Conservation (phyloP, 2,113 vertebrate species). For the Morone chrysops region DNA sequence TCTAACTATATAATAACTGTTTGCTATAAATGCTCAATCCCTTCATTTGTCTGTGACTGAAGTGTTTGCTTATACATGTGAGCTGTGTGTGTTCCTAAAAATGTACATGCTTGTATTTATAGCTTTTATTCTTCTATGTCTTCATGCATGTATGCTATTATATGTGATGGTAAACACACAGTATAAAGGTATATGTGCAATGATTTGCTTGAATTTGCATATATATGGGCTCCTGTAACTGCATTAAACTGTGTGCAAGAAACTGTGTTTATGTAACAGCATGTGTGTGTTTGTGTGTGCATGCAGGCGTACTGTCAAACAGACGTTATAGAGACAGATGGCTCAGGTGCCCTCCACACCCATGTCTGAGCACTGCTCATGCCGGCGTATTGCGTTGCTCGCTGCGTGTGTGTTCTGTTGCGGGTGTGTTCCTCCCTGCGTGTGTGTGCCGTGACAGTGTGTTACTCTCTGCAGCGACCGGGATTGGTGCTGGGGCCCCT, state of each 20-base stretch:
- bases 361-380: conserved; percentile 48
- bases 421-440: conserved; percentile 53
- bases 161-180: not conserved
- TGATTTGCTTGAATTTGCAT: conserved; percentile 13
- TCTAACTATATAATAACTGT: not conserved
- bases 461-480: conserved; percentile 50
- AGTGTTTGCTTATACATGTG: too few species aligned
- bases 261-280: not conserved
- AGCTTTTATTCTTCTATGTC: not conserved
- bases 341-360: conserved; percentile 64
- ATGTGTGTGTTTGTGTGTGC: not conserved
- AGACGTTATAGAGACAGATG: conserved; percentile 66
- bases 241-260: conserved; percentile 10
- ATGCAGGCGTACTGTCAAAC: conserved; percentile 4
- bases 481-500: conserved; percentile 59
- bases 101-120: not conserved
- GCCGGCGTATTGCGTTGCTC: conserved; percentile 45
- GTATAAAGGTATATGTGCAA: not conserved
- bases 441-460: conserved; percentile 44
- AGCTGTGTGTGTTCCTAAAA: too few species aligned
- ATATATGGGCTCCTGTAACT: conserved; percentile 14
- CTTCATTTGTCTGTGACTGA: not conserved
- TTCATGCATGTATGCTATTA: not conserved
- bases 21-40: not conserved
- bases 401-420: conserved; percentile 69